phyloP scores from a whole-genome alignment of 1,140 invertebrate genomes.

The Drosophila saltans region DNA sequence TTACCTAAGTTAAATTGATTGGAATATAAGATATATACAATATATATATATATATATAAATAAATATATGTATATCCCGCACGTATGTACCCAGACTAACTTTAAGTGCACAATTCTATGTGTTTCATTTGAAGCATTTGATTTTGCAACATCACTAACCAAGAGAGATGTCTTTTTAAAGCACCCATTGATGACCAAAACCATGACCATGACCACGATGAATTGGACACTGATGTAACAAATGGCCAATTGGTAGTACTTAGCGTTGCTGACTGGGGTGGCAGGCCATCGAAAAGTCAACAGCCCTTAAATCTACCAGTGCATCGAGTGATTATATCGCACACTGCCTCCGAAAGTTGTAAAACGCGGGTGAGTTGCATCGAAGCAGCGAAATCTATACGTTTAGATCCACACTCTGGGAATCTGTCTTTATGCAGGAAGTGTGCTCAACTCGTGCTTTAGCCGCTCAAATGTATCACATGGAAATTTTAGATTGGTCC shows the following conservation, averaged over 20 bases:
- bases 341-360: conserved; percentile 84
- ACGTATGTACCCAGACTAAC: background rate
- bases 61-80: background rate
- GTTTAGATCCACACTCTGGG: background rate
- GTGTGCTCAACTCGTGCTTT: conserved; percentile 79
- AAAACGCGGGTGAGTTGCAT: conserved; percentile 81
- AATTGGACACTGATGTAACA: background rate
- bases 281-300: conserved; percentile 84
- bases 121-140: conserved; percentile 8
- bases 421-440: conserved; percentile 26
- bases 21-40: conserved; percentile 33
- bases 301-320: conserved; percentile 83
- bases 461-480: conserved; percentile 85
- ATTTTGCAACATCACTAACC: background rate
- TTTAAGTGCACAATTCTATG: conserved; percentile 6
- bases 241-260: conserved; percentile 40
- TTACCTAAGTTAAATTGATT: conserved; percentile 52
- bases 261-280: conserved; percentile 85
- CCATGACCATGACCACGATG: background rate
- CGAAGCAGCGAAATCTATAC: background rate
- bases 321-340: conserved; percentile 84
- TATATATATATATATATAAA: background rate
- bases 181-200: conserved; percentile 31
- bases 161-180: conserved; percentile 20
- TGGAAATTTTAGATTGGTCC: conserved; percentile 85